Evolutionary conservation across 2,797 vertebrate genomes (phyloP), one percentile per base, ranked within the genome.

Genomic region (Sitta carolinensis): DNA sequence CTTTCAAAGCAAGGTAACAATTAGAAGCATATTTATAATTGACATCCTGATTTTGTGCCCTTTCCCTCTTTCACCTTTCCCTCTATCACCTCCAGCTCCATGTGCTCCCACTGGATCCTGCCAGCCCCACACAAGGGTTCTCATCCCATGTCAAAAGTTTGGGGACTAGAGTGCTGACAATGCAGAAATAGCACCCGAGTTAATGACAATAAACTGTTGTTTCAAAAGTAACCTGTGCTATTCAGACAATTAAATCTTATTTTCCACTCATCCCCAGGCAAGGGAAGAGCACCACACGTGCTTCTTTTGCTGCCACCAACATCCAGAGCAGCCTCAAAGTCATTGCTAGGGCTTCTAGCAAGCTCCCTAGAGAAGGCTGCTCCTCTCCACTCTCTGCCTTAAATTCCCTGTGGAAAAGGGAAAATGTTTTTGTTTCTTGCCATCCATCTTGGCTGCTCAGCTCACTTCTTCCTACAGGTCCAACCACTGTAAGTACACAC

Each of bases 1-100:
- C 82, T 91, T 89, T 66, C 80, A 83, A 74, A 75, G 70, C 72
- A 75, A 87, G 89, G 76, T 69, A 91, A 87, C 7, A 10, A 67
- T 78, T 36, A 70, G 58, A 84, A 78, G 42, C 7, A 19, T 32
- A 64, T 67, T 69, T 55, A 36, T 19, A 83, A 69, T 26, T 27
- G 23, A 61, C 30, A 50, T 17, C 23, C 68, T 54, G 61, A 59
- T 58, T 61, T 2, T 4, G 29, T 72, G 61, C 45, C 50, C 23
- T 66, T 76, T 43, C 30, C 68, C 79, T 82, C 52, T 47, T 14
- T 30, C 19, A 0, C 58, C 45, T 57, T 16, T 42, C 30, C 68
- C 79, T 82, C 52, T 47, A 16, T 30, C 19, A 0, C 58, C 45
- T 57, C 57, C 43, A 23, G 45, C 1, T 73, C 75, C 70, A 40